Evolutionary conservation across 1,140 invertebrate species (phyloP), one percentile per base, ranked within the genome.

Genomic region (Drosophila busckii): DNA sequence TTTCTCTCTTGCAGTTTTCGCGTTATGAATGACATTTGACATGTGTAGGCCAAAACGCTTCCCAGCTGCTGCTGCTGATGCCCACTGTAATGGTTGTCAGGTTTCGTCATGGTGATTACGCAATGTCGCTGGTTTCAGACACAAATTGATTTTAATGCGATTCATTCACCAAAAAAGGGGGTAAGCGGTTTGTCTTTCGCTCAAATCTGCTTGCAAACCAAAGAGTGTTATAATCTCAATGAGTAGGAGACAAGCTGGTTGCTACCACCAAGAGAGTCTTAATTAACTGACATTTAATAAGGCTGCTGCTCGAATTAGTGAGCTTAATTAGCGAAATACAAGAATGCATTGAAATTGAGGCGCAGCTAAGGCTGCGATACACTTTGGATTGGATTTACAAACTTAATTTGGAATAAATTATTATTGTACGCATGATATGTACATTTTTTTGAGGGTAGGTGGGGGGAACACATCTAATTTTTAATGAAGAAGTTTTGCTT

Each of bases 11-110:
- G 8, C n/a, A n/a, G n/a, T 16, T 6, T 10, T 26, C 52, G 50
- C 52, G 61, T 44, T 55, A 67, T 78, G 56, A 78, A 76, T 78
- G 71, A 76, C 71, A 76, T 67, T 80, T 71, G 71, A 76, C 73
- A 80, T 78, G 56, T 44, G 49, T 20, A 55, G 56, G 42, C 62
- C n/a, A n/a, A n/a, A 64, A 49, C 40, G 40, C 38, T 38, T 31
- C 25, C 29, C 12, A 10, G 23, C n/a, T 19, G 37, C 19, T 38
- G 38, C 70, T 56, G 65, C 64, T 64, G 70, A 76, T 69, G 65
- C 45, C 45, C 12, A 17, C 34, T 15, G 35, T 2, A 31, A 37
- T 31, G 4, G 4, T 22, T 20, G n/a, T n/a, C 10, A 46, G 23
- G 28, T 37, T 48, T 70, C 45, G 73, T 59, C 71, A 80, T 80